phyloP scores from a whole-genome alignment of 2,113 vertebrate species.

The Chloebia gouldiae region DNA sequence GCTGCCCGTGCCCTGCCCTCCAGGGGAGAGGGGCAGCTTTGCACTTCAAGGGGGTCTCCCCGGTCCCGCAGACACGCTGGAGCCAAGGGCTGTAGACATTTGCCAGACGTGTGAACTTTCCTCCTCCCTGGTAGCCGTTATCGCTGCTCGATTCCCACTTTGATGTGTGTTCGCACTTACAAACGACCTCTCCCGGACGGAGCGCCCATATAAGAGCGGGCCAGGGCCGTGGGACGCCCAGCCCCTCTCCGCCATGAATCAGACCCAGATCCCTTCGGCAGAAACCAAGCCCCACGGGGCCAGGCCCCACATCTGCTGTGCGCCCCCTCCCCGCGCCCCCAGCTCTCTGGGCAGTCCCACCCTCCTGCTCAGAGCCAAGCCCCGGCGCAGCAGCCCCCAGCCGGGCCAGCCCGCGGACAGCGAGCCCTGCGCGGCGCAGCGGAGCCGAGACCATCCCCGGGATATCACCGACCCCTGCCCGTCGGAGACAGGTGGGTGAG shows the following conservation, averaged over 20 bases:
- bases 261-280: not conserved
- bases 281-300: not conserved
- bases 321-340: not conserved
- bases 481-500: not conserved
- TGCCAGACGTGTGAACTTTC: slow-evolving; percentile 54
- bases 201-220: not conserved
- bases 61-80: slow-evolving; percentile 32
- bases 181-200: not conserved
- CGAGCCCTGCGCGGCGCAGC: not conserved
- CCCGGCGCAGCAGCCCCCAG: not conserved
- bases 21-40: slow-evolving; percentile 2
- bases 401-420: not conserved
- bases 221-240: accelerated
- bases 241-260: not conserved
- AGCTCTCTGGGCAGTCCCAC: not conserved
- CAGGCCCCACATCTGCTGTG: slow-evolving; percentile 39
- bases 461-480: not conserved
- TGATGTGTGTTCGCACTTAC: slow-evolving; percentile 61
- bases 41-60: slow-evolving; percentile 50
- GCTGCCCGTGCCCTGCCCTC: not conserved
- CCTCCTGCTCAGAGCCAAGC: not conserved
- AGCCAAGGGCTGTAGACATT: slow-evolving; percentile 58
- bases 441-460: not conserved
- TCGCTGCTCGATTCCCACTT: slow-evolving; percentile 37
- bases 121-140: slow-evolving; percentile 5